These are phyloP conservation scores for Melipona beecheii DNA, from an alignment of 2,888 invertebrate species.

Conservation along the genomic window DNA sequence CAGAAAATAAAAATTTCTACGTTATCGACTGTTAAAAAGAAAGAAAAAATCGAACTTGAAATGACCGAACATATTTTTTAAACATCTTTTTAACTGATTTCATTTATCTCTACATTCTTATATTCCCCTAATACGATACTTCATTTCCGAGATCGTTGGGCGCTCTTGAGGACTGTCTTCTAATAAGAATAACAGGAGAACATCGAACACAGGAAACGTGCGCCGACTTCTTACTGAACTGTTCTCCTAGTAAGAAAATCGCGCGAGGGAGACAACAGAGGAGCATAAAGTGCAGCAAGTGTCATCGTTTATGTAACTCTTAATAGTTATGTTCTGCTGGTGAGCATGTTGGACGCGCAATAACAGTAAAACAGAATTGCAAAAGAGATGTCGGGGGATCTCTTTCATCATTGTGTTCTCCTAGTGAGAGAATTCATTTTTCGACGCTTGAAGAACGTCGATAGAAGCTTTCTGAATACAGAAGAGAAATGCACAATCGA, in stretches of 20 bases:
- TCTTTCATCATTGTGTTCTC: background rate
- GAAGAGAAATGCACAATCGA: background rate
- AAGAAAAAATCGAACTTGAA: too few species aligned
- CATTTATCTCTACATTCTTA: background rate
- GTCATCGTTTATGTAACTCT: background rate
- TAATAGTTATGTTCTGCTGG: background rate
- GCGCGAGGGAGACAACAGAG: background rate
- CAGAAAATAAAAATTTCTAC: background rate
- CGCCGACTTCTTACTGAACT: too few species aligned
- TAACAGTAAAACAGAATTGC: background rate
- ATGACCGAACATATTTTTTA: background rate
- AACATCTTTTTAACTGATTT: background rate
- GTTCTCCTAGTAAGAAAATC: background rate
- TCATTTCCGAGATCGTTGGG: background rate
- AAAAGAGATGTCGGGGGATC: background rate
- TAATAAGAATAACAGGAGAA: conserved; percentile 3
- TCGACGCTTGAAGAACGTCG: conserved; percentile 38
- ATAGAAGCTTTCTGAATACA: background rate
- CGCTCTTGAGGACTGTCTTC: conserved; percentile 1
- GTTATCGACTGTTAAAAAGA: background rate
- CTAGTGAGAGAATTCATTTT: conserved; percentile 34
- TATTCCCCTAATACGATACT: background rate
- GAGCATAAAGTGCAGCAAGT: background rate
- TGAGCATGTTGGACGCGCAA: background rate
- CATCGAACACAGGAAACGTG: background rate